These are phyloP conservation scores for Caiman crocodilus DNA, from an alignment of 2,797 vertebrate species.

Conservation along the genomic window DNA sequence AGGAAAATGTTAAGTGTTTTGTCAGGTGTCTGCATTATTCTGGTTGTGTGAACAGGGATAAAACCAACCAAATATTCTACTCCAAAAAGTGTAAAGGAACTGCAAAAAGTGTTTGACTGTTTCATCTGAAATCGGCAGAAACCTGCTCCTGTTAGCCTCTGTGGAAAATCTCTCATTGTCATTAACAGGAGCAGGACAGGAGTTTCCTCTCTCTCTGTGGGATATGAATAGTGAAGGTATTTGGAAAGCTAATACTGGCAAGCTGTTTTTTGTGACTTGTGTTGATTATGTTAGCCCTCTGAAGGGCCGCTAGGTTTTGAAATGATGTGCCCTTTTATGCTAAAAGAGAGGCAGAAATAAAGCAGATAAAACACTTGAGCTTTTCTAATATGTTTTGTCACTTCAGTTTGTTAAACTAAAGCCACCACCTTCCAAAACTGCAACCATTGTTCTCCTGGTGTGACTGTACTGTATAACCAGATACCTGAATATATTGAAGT, in stretches of 20 bases:
- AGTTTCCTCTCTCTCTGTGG: too few relatives aligned
- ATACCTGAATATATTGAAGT: too few relatives aligned
- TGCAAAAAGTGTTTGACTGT: neutral
- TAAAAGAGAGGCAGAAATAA: neutral
- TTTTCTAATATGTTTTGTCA: neutral
- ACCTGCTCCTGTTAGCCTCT: neutral
- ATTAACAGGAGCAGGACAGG: neutral
- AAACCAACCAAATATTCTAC: neutral
- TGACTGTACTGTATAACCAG: neutral
- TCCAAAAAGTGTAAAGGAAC: neutral
- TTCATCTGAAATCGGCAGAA: neutral
- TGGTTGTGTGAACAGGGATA: neutral
- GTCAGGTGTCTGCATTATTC: neutral
- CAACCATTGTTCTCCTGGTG: neutral
- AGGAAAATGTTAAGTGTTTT: neutral
- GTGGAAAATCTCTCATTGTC: neutral
- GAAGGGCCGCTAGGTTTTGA: neutral
- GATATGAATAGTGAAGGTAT: too few relatives aligned
- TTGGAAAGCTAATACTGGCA: neutral
- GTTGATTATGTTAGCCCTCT: neutral
- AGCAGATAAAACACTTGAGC: neutral
- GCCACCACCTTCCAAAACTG: neutral
- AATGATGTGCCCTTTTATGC: neutral
- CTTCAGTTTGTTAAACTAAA: neutral
- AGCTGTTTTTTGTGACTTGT: neutral